These are phyloP conservation scores for Fragariocoptes setiger DNA, from an alignment of 1,140 invertebrate genomes.

Conservation along the genomic window DNA sequence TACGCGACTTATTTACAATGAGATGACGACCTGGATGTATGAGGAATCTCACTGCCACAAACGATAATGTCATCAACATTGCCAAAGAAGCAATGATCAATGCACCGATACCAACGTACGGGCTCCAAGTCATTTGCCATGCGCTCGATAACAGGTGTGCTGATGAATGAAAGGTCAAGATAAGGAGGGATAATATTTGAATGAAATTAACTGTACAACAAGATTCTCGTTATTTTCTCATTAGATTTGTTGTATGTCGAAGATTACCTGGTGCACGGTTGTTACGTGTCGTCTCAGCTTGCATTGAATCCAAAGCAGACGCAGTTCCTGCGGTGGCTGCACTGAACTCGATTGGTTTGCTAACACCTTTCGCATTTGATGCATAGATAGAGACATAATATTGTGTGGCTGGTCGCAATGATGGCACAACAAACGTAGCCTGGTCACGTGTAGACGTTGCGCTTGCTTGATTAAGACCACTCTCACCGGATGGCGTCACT, in stretches of 20 bases:
- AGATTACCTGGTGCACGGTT: neutral
- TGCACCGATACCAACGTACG: neutral
- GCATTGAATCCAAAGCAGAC: neutral
- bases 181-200: neutral
- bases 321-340: conserved; percentile 1
- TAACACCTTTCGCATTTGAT: conserved; percentile 11
- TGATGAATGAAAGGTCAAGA: neutral
- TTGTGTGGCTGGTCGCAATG: neutral
- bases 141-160: neutral
- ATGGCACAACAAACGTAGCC: neutral
- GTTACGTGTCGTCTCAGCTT: neutral
- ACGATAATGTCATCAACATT: neutral
- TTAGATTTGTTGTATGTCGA: neutral
- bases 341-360: conserved; percentile 7
- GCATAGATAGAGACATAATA: conserved; percentile 8
- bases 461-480: neutral
- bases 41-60: too few relatives aligned
- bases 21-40: too few relatives aligned
- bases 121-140: too few relatives aligned
- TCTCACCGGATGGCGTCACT: neutral
- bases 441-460: neutral
- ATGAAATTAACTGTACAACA: neutral
- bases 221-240: neutral
- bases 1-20: too few relatives aligned
- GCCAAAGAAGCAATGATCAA: neutral